Percentiles rank a stretch among this genome's conserved stretches.
Conservation (phyloP, 1,140 invertebrate species). For the Cryptotermes secundus region DNA sequence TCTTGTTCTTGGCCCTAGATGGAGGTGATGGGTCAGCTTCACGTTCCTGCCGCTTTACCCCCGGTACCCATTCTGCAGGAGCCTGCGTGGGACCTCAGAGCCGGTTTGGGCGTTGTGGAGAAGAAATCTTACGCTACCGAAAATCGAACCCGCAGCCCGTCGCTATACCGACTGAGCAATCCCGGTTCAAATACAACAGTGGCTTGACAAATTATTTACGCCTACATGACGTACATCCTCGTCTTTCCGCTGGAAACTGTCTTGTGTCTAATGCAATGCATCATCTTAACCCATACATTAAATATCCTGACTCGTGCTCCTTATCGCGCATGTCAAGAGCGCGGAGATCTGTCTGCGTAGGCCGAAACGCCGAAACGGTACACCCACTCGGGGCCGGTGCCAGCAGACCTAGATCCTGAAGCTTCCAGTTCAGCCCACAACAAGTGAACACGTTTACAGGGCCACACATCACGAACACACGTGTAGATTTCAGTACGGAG, state of each 20-base stretch:
- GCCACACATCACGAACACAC: neutral
- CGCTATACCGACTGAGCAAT: too few relatives aligned
- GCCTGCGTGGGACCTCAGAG: too few relatives aligned
- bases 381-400: neutral
- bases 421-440: neutral
- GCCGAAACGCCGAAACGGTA: neutral
- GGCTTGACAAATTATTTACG: neutral
- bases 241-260: neutral
- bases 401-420: neutral
- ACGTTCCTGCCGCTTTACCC: too few relatives aligned
- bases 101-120: too few relatives aligned
- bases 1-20: too few relatives aligned
- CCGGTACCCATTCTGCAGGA: too few relatives aligned
- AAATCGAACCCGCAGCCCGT: too few relatives aligned
- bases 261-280: neutral
- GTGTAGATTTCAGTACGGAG: too few relatives aligned
- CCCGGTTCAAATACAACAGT: too few relatives aligned
- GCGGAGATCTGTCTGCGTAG: neutral
- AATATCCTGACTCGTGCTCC: neutral
- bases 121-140: too few relatives aligned
- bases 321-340: neutral
- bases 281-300: neutral
- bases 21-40: too few relatives aligned
- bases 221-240: neutral
- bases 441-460: neutral